Evolutionary conservation across 2,888 invertebrate genomes (phyloP), one percentile per base, ranked within the genome.

Genomic region (Watsonalla binaria): DNA sequence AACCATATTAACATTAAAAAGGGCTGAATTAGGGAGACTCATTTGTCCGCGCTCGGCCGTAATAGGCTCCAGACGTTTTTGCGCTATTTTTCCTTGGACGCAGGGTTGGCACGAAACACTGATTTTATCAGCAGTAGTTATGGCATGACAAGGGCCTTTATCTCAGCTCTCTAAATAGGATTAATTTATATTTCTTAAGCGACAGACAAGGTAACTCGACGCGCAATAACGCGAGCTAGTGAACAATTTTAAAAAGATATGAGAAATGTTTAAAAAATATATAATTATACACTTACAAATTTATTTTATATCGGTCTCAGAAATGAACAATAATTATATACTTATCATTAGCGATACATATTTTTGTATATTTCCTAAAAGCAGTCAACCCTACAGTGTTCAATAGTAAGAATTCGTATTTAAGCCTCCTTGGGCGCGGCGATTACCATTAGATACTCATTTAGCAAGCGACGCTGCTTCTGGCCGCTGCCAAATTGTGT

Each of bases 391-490:
- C 54, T 54, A 8, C 8, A 33, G n/a, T 37, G 14, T 15, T 24
- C n/a, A 24, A 48, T 48, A 51, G 45, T 24, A 51, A 48, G 51
- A 14, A 47, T 51, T 45, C 24, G 45, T 54, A 51, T 48, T 34
- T 39, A 9, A 11, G 15, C 24, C 45, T 51, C 47, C 34, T 45
- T 39, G 47, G 51, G 14, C 45, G 45, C 54, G 35, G 13, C 47
- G 47, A 54, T 54, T 45, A 54, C 51, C 54, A 51, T 54, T 54
- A 34, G 45, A 54, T 54, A 45, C 54, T 45, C 37, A 48, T 46
- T 50, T 37, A 46, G n/a, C 13, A 11, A 37, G 37, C 49, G 8
- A 39, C 39, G 15, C 39, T 49, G 11, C 37, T 37, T 6, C 6
- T 37, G 37, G 34, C 24, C n/a, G 13, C 49, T 15, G 6, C 35